Evolutionary conservation across 2,888 invertebrate species (phyloP).

Genomic region (Scaptomyza cyrtandrae): DNA sequence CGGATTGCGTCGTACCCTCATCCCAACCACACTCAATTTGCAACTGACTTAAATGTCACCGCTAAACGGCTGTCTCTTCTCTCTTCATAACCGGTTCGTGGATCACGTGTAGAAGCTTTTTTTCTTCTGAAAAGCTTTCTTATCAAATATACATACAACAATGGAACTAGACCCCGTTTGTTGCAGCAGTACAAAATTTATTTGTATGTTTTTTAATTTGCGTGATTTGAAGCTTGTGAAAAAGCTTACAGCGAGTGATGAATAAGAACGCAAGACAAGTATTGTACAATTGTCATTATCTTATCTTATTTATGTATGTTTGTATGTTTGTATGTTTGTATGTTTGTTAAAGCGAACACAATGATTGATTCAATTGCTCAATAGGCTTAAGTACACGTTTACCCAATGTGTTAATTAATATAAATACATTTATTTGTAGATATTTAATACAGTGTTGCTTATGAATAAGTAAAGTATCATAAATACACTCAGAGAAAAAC

Average conservation of each 20-base stretch:
- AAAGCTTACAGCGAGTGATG: background rate
- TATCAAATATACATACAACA: slow-evolving; percentile 19
- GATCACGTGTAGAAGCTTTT: slow-evolving; percentile 49
- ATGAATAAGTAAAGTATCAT: too few relatives aligned
- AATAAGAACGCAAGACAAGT: background rate
- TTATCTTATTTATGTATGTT: background rate
- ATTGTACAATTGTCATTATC: background rate
- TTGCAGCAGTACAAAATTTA: background rate
- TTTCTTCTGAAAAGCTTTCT: slow-evolving; percentile 23
- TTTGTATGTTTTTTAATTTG: background rate
- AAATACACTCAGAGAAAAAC: too few relatives aligned
- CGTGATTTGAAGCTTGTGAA: slow-evolving; percentile 3
- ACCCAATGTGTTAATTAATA: background rate
- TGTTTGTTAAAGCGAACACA: background rate
- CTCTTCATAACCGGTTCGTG: slow-evolving; percentile 29
- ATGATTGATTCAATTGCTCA: background rate
- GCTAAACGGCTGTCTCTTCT: slow-evolving; percentile 5
- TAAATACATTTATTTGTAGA: background rate
- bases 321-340: background rate
- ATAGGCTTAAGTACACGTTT: background rate
- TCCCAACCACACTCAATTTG: slow-evolving; percentile 20
- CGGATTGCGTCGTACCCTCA: slow-evolving; percentile 66
- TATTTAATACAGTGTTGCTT: background rate
- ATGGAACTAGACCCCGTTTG: slow-evolving; percentile 3
- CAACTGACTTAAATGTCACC: slow-evolving; percentile 16